Evolutionary conservation across 2,888 invertebrate species (phyloP).

Genomic region (Pollenia griseotomentosa): DNA sequence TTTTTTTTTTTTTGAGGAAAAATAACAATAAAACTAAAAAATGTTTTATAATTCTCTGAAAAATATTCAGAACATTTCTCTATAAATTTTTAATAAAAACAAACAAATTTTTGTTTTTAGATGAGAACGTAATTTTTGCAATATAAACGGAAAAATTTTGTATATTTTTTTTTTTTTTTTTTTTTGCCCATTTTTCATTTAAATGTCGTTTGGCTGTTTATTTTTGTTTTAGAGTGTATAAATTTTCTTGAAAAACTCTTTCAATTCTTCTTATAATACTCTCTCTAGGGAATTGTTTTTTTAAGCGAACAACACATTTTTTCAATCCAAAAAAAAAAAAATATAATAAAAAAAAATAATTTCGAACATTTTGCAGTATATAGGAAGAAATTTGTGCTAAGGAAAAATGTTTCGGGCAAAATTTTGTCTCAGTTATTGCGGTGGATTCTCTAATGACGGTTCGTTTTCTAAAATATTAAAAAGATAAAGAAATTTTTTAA

Average conservation of each 20-base stretch:
- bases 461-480: slow-evolving; percentile 66
- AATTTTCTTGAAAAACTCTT: slow-evolving; percentile 46
- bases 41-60: slow-evolving; percentile 6
- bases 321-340: slow-evolving; percentile 18
- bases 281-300: slow-evolving; percentile 40
- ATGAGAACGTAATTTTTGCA: slow-evolving; percentile 38
- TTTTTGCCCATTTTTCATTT: slow-evolving; percentile 51
- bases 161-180: slow-evolving; percentile 33
- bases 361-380: slow-evolving; percentile 68
- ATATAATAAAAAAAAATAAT: slow-evolving; percentile 34
- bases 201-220: slow-evolving; percentile 35
- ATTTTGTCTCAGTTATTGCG: slow-evolving; percentile 75
- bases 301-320: slow-evolving; percentile 43
- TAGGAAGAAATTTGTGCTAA: slow-evolving; percentile 23
- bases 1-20: neutral
- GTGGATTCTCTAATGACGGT: slow-evolving; percentile 75
- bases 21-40: slow-evolving; percentile 15
- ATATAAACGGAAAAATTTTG: slow-evolving; percentile 20
- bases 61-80: slow-evolving; percentile 3
- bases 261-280: slow-evolving; percentile 62
- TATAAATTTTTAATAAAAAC: neutral
- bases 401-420: slow-evolving; percentile 57
- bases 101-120: slow-evolving; percentile 1
- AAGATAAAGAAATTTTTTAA: slow-evolving; percentile 39
- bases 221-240: slow-evolving; percentile 15